Percentiles rank a stretch among this genome's conserved stretches.
Conservation (phyloP, 2,113 vertebrate genomes). For the Coptodon bakossiorum region DNA sequence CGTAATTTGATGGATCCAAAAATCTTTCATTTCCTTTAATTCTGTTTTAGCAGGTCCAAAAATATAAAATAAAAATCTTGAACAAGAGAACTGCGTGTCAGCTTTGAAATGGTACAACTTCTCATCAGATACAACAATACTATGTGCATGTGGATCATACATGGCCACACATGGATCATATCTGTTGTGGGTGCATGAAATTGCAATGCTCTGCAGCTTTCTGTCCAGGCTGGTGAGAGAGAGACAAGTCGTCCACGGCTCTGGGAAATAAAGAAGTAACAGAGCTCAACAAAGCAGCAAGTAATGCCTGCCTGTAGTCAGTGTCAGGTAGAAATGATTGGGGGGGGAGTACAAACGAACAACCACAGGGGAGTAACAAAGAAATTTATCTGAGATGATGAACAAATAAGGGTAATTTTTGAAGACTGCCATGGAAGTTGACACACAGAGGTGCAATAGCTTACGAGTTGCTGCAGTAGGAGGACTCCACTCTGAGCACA, state of each 20-base stretch:
- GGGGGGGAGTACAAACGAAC: neutral
- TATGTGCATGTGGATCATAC: constrained; percentile 35
- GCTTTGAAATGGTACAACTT: constrained; percentile 16
- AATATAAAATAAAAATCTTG: neutral
- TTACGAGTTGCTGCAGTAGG: neutral
- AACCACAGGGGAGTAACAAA: neutral
- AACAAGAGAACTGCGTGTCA: neutral
- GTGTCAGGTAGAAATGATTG: constrained; percentile 16
- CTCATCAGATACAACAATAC: constrained; percentile 18
- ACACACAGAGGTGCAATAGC: neutral
- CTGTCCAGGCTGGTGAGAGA: constrained; percentile 5
- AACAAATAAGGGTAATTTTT: constrained; percentile 19
- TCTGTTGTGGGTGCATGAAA: constrained; percentile 43
- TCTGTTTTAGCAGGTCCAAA: neutral
- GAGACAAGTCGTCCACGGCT: constrained; percentile 18
- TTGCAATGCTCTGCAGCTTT: constrained; percentile 51
- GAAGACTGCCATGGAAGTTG: neutral
- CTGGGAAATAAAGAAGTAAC: constrained; percentile 32
- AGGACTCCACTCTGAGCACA: neutral
- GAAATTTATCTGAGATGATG: neutral
- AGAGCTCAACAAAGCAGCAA: neutral
- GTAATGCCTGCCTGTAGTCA: constrained; percentile 14
- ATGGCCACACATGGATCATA: neutral
- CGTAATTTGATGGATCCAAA: neutral
- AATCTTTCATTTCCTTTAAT: neutral